Percentiles rank a stretch among this genome's conserved stretches.
Evolutionary conservation across 2,113 vertebrate genomes (phyloP).

Genomic region (Glareola pratincola): DNA sequence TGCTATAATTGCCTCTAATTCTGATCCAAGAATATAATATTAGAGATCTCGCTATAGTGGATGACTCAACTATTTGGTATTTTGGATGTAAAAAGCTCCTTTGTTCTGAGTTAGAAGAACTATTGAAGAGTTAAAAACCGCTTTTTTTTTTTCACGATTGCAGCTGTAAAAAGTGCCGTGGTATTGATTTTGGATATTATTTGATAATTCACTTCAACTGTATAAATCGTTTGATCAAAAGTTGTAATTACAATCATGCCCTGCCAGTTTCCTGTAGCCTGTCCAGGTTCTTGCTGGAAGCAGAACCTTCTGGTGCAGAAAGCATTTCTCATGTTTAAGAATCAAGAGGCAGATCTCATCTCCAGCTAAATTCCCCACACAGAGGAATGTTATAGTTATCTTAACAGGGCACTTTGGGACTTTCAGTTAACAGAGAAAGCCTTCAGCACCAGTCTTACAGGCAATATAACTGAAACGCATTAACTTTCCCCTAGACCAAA

Average conservation of each 20-base stretch:
- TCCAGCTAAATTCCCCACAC: not conserved
- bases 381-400: not conserved
- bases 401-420: not conserved
- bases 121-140: not conserved
- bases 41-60: not conserved
- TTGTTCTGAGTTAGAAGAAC: not conserved
- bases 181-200: not conserved
- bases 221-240: not conserved
- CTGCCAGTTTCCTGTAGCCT: not conserved
- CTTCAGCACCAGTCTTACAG: not conserved
- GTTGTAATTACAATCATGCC: not conserved
- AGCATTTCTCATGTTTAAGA: not conserved
- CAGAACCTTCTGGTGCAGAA: not conserved
- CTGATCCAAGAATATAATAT: not conserved
- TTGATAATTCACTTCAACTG: not conserved
- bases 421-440: not conserved
- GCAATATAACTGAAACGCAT: not conserved
- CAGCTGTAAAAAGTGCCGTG: not conserved
- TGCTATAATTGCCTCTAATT: constrained; percentile 6
- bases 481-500: not conserved
- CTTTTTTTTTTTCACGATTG: not conserved
- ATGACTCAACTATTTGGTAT: not conserved
- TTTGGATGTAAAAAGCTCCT: not conserved
- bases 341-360: not conserved
- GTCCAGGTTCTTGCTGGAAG: not conserved